Evolutionary conservation across 2,113 vertebrate species (phyloP).

Genomic region (Dendropsophus ebraccatus): DNA sequence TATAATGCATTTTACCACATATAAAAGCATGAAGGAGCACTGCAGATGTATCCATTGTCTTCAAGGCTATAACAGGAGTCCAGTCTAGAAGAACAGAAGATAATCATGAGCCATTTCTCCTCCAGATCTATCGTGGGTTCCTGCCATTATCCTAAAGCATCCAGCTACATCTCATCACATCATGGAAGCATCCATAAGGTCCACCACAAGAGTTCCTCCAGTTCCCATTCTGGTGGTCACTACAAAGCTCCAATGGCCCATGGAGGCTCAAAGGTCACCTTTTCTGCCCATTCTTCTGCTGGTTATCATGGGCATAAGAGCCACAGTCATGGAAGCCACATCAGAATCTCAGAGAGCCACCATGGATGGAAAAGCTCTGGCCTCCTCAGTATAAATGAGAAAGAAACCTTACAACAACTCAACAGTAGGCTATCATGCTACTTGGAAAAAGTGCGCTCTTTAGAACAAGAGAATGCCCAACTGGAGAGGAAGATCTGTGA

Average conservation of each 20-base stretch:
- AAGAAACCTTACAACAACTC: constrained; percentile 77
- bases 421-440: constrained; percentile 76
- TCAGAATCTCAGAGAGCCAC: not conserved
- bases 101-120: not conserved
- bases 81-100: not conserved
- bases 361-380: constrained; percentile 13
- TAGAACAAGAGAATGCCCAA: constrained; percentile 69
- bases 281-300: not conserved
- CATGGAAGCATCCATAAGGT: not conserved
- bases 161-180: not conserved
- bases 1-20: not conserved
- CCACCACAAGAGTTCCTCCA: not conserved
- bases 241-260: constrained; percentile 76
- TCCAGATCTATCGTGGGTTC: not conserved
- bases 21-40: not conserved
- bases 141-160: not conserved
- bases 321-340: not conserved
- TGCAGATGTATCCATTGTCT: not conserved
- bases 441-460: constrained; percentile 66
- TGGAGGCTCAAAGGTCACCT: no score
- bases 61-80: not conserved
- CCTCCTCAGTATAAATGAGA: constrained; percentile 65
- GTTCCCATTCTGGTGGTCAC: not conserved
- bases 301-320: constrained; percentile 8
- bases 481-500: constrained; percentile 74